Conservation (phyloP, 2,888 invertebrate species). For the Hemistola chrysoprasaria region DNA sequence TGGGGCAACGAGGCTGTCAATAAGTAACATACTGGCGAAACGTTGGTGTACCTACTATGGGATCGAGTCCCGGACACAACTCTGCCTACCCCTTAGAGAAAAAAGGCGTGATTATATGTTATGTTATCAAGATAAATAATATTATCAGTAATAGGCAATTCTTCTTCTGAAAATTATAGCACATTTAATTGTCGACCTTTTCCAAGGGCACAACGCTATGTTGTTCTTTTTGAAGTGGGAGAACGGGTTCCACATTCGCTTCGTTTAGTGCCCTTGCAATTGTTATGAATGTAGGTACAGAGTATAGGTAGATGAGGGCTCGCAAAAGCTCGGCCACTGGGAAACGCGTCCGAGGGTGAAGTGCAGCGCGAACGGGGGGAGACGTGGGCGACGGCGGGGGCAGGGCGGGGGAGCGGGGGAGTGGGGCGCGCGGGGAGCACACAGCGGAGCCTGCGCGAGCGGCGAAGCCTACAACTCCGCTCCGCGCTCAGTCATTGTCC, state of each 20-base stretch:
- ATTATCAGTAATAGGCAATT: no score
- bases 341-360: conserved; percentile 55
- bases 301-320: conserved; percentile 54
- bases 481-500: conserved; percentile 74
- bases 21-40: no score
- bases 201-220: conserved; percentile 12
- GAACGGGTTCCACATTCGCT: conserved; percentile 57
- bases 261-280: conserved; percentile 55
- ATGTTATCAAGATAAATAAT: no score
- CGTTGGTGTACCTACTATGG: no score
- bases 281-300: conserved; percentile 26
- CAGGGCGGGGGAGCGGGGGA: conserved; percentile 28
- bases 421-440: conserved; percentile 35
- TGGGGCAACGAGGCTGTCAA: no score
- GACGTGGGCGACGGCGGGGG: conserved; percentile 36
- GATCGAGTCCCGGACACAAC: no score
- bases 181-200: conserved; percentile 11
- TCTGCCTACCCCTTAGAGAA: no score
- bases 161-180: neutral
- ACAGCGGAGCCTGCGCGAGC: conserved; percentile 57
- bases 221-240: conserved; percentile 41
- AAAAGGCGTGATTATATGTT: no score
- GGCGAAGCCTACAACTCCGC: conserved; percentile 59
- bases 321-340: conserved; percentile 65
- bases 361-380: conserved; percentile 36